A percentile compares a stretch with the other conserved stretches of the same genome.
Conservation (phyloP, 2,797 vertebrate species). For the Ctenopoma multispine region DNA sequence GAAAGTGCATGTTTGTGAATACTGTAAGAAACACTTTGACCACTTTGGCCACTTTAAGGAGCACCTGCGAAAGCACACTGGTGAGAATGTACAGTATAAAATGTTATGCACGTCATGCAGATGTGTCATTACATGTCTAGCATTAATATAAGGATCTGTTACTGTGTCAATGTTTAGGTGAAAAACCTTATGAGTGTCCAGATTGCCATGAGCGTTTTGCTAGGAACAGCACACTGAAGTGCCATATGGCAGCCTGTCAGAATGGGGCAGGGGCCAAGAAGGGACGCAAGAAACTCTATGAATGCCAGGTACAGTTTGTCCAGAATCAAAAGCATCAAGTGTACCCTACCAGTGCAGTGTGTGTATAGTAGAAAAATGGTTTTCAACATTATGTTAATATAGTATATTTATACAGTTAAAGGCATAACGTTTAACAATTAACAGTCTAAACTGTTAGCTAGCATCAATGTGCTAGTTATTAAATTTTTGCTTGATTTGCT, state of each 20-base stretch:
- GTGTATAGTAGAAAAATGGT: not conserved
- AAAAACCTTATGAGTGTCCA: slow-evolving; percentile 98
- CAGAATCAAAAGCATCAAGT: not conserved
- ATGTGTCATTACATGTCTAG: not conserved
- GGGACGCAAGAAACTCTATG: slow-evolving; percentile 97
- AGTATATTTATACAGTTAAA: not conserved
- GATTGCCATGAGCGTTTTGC: slow-evolving; percentile 98
- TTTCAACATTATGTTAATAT: not conserved
- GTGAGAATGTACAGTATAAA: slow-evolving; percentile 76
- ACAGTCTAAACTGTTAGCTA: not conserved
- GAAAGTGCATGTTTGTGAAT: slow-evolving; percentile 97
- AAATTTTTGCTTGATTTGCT: not conserved
- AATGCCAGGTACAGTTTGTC: slow-evolving; percentile 91
- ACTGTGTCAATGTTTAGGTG: slow-evolving; percentile 84
- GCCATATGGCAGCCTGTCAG: slow-evolving; percentile 97
- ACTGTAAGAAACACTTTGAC: slow-evolving; percentile 97
- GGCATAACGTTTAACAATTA: not conserved
- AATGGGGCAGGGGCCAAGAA: slow-evolving; percentile 97
- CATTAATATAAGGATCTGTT: not conserved
- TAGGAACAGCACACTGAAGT: slow-evolving; percentile 97
- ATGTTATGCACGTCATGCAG: not conserved
- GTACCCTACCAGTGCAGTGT: not conserved
- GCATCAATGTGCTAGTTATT: not conserved
- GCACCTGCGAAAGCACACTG: slow-evolving; percentile 97
- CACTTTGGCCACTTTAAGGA: slow-evolving; percentile 99